Base-by-base conservation (phyloP, 2,797 vertebrate genomes). In the Eutrigla gurnardus region DNA sequence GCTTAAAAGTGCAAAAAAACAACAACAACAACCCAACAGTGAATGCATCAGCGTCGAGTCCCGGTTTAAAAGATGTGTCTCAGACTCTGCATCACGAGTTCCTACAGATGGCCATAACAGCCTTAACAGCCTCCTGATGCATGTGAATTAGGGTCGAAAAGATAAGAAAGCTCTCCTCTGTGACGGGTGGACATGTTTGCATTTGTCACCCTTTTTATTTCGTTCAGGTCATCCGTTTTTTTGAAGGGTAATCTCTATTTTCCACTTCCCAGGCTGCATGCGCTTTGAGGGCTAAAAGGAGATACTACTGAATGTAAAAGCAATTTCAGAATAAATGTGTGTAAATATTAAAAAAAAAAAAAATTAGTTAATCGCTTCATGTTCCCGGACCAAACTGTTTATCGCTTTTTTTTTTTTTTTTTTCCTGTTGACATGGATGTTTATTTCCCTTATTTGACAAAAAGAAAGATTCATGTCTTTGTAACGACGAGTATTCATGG, bases 241-340 rank as follows among this genome's bases (percentile, higher is more conserved):
- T 47, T 42, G 4, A 42, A 82, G 69, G 67, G 70, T 68, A 39
- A 58, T 82, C 36, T 62, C 6, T 86, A 6, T 81, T 82, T 61
- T 53, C 69, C 81, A 80, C 87, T 90, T 92, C 87, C 91, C 86
- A 91, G 93, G 92, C 93, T 95, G 94, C 94, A 95, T 95, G 95
- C 85, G 92, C 93, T 93, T 92, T 78, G 89, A 93, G 93, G 91
- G 90, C 91, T 93, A 89, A 68, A 82, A 89, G 87, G 87, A 93
- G 91, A 94, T 92, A 91, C 92, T 94, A 91, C 86, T 94, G 94
- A 95, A 95, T 95, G 94, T 95, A 94, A 90, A 89, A 88, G 87
- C 82, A 83, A 89, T 86, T 92, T 87, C 75, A 87, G 73, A 88
- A 82, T 82, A 87, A 90, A 11, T 46, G 1, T 17, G 1, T 46